Conservation (phyloP, 2,113 vertebrate species). For the Rhabdornis inornatus region DNA sequence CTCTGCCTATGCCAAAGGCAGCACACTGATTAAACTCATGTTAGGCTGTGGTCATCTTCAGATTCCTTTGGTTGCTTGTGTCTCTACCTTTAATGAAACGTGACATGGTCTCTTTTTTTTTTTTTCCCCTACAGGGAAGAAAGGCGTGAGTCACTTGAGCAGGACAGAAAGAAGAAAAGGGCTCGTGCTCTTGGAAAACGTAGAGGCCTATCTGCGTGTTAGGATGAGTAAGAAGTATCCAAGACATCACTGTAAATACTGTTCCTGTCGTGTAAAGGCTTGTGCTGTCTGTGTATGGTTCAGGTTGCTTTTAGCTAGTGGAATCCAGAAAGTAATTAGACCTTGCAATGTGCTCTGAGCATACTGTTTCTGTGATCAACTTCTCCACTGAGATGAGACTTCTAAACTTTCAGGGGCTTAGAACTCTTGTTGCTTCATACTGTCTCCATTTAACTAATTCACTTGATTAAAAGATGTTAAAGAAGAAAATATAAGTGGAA, state of each 20-base stretch:
- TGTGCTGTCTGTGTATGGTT: neutral
- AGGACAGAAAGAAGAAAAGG: slow-evolving; percentile 85
- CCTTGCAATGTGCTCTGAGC: neutral
- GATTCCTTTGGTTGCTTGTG: neutral
- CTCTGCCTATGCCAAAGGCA: neutral
- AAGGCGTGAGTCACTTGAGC: slow-evolving; percentile 71
- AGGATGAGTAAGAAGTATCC: neutral
- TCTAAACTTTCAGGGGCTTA: neutral
- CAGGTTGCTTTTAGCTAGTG: neutral
- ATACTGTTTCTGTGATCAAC: neutral
- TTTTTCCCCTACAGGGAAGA: slow-evolving; percentile 72
- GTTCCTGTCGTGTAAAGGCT: slow-evolving; percentile 52
- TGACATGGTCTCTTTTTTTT: neutral
- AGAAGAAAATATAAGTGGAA: neutral
- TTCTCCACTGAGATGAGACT: neutral
- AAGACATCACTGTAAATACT: slow-evolving; percentile 21
- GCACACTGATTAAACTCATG: neutral
- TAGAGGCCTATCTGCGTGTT: slow-evolving; percentile 73
- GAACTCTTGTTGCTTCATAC: neutral
- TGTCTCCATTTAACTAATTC: neutral
- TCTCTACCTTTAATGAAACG: neutral
- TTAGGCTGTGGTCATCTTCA: neutral
- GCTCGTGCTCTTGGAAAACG: slow-evolving; percentile 74
- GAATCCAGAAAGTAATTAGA: neutral
- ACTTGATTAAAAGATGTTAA: neutral